Percentiles rank a stretch among this genome's conserved stretches.
Conservation (phyloP, 2,113 vertebrate genomes). For the Caloenas nicobarica region DNA sequence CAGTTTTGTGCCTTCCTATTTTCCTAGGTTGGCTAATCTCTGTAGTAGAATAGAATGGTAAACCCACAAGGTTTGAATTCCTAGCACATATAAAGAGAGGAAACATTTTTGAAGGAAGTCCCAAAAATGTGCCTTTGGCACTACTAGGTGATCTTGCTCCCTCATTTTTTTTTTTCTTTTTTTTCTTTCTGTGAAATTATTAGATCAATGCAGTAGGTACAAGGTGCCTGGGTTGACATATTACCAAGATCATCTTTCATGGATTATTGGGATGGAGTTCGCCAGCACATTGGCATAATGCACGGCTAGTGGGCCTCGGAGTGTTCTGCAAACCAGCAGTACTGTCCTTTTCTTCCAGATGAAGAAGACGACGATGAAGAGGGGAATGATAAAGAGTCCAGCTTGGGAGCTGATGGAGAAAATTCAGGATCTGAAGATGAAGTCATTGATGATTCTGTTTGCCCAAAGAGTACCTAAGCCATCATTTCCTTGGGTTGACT, state of each 20-base stretch:
- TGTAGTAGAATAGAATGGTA: background rate
- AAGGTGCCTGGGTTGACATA: background rate
- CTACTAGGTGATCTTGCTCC: background rate
- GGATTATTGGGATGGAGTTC: background rate
- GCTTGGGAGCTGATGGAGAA: constrained; percentile 75
- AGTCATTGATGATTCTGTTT: constrained; percentile 76
- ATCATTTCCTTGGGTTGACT: background rate
- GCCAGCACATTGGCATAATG: background rate
- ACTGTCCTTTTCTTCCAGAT: constrained; percentile 65
- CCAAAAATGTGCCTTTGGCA: background rate
- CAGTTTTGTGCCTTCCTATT: background rate
- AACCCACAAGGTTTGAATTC: background rate
- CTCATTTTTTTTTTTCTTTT: background rate
- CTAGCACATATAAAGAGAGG: background rate
- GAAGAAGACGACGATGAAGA: constrained; percentile 80
- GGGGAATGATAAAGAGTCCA: constrained; percentile 78
- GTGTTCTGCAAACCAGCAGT: background rate
- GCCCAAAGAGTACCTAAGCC: constrained; percentile 79
- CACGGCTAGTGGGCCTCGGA: background rate
- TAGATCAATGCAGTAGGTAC: background rate
- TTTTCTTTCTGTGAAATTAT: background rate
- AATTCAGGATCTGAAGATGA: constrained; percentile 74
- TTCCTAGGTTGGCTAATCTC: background rate
- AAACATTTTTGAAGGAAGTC: background rate
- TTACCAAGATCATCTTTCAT: background rate